Evolutionary conservation across 2,888 invertebrate genomes (phyloP).

Genomic region (Dorcus hopei): DNA sequence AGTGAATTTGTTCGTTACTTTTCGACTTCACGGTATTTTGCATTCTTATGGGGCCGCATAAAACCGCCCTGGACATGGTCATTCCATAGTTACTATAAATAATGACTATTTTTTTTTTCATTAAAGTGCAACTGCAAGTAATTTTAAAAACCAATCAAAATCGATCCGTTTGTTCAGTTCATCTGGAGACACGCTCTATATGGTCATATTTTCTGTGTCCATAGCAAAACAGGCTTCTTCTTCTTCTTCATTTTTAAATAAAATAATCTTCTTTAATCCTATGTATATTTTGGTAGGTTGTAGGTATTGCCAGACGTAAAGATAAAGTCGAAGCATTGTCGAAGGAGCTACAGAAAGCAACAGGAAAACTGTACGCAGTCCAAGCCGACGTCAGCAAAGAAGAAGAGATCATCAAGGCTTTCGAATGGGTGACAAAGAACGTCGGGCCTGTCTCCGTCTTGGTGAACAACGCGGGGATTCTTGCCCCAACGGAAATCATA

Average conservation of each 20-base stretch:
- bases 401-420: constrained; percentile 4
- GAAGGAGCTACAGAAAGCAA: neutral
- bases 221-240: too few species aligned
- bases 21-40: too few species aligned
- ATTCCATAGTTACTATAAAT: too few species aligned
- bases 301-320: constrained; percentile 3
- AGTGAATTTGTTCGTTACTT: too few species aligned
- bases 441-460: neutral
- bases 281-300: neutral
- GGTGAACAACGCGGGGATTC: constrained; percentile 7
- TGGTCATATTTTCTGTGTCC: too few species aligned
- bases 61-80: too few species aligned
- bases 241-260: neutral
- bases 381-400: constrained; percentile 4
- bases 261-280: neutral
- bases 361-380: neutral
- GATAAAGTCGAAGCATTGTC: neutral
- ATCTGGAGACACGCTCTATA: too few species aligned
- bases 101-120: too few species aligned
- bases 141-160: too few species aligned
- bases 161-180: too few species aligned
- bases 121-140: too few species aligned
- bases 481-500: neutral
- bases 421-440: constrained; percentile 1
- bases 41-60: too few species aligned